Evolutionary conservation across 1,140 invertebrate genomes (phyloP).

Genomic region (Papilio machaon): DNA sequence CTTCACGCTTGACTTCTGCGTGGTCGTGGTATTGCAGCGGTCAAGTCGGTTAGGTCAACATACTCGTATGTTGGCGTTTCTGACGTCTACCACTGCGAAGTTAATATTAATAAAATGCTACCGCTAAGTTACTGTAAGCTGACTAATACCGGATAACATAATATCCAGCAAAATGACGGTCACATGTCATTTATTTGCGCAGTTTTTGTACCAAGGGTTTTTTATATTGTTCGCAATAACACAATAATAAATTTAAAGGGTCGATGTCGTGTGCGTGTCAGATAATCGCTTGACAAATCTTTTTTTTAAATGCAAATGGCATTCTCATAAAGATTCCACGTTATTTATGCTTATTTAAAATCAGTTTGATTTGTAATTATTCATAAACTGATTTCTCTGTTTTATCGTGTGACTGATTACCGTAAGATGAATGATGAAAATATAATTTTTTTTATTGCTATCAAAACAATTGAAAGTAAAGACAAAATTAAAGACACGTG

Average conservation of each 20-base stretch:
- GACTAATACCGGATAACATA: conserved; percentile 22
- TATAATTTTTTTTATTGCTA: too few species aligned
- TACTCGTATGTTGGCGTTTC: too few species aligned
- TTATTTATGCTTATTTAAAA: not conserved
- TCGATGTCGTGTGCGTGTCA: conserved; percentile 6
- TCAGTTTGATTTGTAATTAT: not conserved
- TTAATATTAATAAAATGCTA: not conserved
- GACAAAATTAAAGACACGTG: too few species aligned
- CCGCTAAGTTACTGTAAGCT: not conserved
- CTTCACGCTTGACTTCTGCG: too few species aligned
- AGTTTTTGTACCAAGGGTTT: conserved; percentile 25
- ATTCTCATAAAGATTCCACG: not conserved
- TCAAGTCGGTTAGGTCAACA: too few species aligned
- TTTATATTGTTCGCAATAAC: conserved; percentile 33
- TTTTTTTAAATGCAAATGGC: not conserved
- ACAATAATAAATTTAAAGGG: conserved; percentile 28
- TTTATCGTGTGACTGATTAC: too few species aligned
- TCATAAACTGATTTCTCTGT: too few species aligned
- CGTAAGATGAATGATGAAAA: too few species aligned
- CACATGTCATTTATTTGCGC: conserved; percentile 15
- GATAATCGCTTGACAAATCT: conserved; percentile 29
- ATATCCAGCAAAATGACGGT: conserved; percentile 15
- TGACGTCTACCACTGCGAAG: too few species aligned
- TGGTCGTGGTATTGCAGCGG: too few species aligned
- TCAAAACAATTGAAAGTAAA: too few species aligned